Conservation (phyloP, 2,797 vertebrate genomes). For the Ispidina picta region DNA sequence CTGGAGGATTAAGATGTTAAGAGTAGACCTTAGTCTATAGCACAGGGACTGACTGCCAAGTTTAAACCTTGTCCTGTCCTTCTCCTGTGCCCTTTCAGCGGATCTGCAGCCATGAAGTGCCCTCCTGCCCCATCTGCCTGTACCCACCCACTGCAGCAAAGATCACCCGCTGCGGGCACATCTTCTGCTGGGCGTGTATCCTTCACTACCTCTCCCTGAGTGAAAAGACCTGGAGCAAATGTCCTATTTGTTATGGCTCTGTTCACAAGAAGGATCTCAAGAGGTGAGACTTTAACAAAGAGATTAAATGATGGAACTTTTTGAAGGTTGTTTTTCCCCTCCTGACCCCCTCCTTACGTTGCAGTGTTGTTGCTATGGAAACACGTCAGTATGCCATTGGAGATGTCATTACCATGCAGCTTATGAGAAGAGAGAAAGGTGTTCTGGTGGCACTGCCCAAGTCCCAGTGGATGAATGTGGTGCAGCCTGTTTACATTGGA, state of each 20-base stretch:
- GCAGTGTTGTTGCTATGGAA: conserved; percentile 95
- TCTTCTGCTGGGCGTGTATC: conserved; percentile 99
- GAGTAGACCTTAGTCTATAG: conserved; percentile 9
- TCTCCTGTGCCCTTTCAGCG: conserved; percentile 79
- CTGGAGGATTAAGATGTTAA: neutral
- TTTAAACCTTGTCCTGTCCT: neutral
- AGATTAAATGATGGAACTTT: neutral
- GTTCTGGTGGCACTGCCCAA: conserved; percentile 93
- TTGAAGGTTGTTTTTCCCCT: neutral
- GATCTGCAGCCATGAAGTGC: conserved; percentile 98
- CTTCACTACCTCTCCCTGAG: conserved; percentile 95
- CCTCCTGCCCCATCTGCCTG: conserved; percentile 97
- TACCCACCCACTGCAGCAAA: conserved; percentile 95
- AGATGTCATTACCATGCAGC: conserved; percentile 93
- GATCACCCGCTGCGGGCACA: conserved; percentile 97
- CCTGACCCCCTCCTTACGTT: neutral
- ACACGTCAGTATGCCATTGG: conserved; percentile 90
- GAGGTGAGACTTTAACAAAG: conserved; percentile 80
- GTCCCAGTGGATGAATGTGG: conserved; percentile 92
- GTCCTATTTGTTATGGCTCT: conserved; percentile 96
- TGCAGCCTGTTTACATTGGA: conserved; percentile 90
- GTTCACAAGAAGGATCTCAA: conserved; percentile 93
- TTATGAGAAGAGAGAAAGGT: conserved; percentile 96
- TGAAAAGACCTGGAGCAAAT: conserved; percentile 96
- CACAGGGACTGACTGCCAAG: neutral